phyloP scores from a whole-genome alignment of 1,140 invertebrate genomes.

The Oncopodura yosiiana region DNA sequence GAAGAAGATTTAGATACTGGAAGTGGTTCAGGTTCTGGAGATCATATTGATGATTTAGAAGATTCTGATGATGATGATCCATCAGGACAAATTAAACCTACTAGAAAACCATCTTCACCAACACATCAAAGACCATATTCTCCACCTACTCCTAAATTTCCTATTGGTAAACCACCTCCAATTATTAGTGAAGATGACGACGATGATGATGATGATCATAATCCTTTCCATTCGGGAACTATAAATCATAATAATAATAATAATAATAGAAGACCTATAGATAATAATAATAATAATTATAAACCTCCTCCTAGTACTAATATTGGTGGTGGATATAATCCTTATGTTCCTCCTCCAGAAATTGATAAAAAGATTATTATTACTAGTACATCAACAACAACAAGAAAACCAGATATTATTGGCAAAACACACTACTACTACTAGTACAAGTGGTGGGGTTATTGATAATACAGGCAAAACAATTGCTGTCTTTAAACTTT shows the following conservation, averaged over 20 bases:
- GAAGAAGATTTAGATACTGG: constrained; percentile 34
- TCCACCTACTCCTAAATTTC: constrained; percentile 16
- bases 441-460: constrained; percentile 2
- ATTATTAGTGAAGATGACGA: constrained; percentile 34
- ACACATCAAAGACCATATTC: constrained; percentile 37
- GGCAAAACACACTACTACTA: background rate
- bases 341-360: constrained; percentile 7
- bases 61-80: constrained; percentile 34
- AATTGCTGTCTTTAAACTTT: constrained; percentile 31
- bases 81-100: constrained; percentile 18
- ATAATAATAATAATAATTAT: background rate
- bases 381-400: background rate
- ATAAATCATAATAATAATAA: constrained; percentile 10
- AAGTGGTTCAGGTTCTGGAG: constrained; percentile 35
- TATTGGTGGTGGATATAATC: too few relatives aligned
- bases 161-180: constrained; percentile 34
- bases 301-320: background rate
- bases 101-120: background rate
- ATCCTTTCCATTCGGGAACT: background rate
- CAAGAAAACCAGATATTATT: constrained; percentile 4
- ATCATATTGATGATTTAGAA: constrained; percentile 32
- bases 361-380: background rate
- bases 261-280: background rate
- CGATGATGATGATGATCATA: constrained; percentile 40
- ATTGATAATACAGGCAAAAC: constrained; percentile 16